Conservation (phyloP, 2,888 invertebrate genomes). For the Pristionchus maxplancki region DNA sequence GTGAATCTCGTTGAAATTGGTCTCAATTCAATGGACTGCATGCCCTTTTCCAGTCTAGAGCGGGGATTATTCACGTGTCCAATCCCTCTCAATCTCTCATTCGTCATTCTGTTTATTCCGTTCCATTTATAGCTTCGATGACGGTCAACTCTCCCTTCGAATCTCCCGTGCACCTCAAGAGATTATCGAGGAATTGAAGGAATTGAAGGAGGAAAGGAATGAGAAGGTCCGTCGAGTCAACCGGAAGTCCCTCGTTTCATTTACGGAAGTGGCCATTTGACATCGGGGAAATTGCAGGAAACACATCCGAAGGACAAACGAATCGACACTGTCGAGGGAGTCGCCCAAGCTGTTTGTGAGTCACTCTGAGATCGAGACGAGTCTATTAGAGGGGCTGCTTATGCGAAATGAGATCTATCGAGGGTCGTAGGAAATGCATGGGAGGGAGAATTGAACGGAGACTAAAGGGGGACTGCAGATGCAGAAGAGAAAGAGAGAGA, state of each 20-base stretch:
- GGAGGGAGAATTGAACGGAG: conserved; percentile 17
- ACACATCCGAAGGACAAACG: conserved; percentile 64
- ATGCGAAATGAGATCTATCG: neutral
- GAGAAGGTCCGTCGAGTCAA: neutral
- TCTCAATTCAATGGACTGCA: neutral
- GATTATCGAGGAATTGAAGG: conserved; percentile 42
- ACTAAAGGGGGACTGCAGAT: neutral
- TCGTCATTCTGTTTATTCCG: neutral
- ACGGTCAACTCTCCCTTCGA: conserved; percentile 72
- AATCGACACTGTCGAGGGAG: conserved; percentile 73
- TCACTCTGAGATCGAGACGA: conserved; percentile 57
- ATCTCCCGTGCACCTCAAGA: conserved; percentile 62
- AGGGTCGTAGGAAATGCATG: neutral
- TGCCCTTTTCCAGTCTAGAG: neutral
- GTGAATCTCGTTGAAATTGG: neutral
- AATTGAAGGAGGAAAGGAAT: neutral
- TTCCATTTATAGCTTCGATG: conserved; percentile 58
- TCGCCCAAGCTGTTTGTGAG: conserved; percentile 76
- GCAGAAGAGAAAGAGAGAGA: neutral
- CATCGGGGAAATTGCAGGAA: conserved; percentile 55
- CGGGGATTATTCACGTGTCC: neutral
- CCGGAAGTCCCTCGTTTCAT: neutral
- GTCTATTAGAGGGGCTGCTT: neutral
- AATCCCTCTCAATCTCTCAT: neutral
- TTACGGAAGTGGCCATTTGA: conserved; percentile 14